Percentiles rank a stretch among this genome's conserved stretches.
These are phyloP conservation scores for Drosophila takahashii DNA, from an alignment of 1,140 invertebrate genomes.

Conservation along the genomic window DNA sequence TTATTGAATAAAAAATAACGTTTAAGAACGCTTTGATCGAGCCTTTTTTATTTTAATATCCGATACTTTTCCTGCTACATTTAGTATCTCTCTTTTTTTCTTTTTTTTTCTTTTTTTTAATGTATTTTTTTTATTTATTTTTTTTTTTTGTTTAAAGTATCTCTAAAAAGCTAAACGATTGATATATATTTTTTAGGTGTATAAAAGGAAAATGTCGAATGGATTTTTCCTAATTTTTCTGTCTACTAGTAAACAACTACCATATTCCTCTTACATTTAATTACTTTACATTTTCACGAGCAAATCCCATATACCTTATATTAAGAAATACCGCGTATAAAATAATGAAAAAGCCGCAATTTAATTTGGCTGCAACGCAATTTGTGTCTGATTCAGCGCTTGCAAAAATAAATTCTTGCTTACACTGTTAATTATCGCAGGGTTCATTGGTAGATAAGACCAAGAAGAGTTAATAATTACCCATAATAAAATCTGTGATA, in stretches of 20 bases:
- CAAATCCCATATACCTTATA: not conserved
- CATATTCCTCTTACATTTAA: not conserved
- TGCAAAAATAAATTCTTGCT: not conserved
- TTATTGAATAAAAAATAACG: not conserved
- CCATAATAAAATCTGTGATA: constrained; percentile 7
- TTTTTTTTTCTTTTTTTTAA: too few species aligned
- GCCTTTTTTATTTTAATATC: too few species aligned
- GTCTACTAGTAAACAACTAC: not conserved
- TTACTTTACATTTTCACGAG: not conserved
- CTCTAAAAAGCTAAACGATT: too few species aligned
- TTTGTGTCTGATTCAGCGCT: constrained; percentile 5
- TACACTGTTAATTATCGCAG: not conserved
- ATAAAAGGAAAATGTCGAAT: too few species aligned
- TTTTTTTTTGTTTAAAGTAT: too few species aligned
- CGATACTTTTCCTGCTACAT: too few species aligned
- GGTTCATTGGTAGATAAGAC: not conserved
- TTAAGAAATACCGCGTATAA: not conserved
- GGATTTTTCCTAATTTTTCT: too few species aligned
- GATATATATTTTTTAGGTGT: too few species aligned
- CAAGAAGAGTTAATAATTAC: not conserved
- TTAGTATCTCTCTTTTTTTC: too few species aligned
- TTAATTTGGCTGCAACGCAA: constrained; percentile 19
- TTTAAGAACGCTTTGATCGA: too few species aligned
- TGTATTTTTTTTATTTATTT: too few species aligned
- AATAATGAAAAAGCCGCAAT: not conserved